Percentiles rank a stretch among this genome's conserved stretches.
These are phyloP conservation scores for Argyrosomus regius DNA, from an alignment of 2,797 vertebrate genomes.

Conservation along the genomic window DNA sequence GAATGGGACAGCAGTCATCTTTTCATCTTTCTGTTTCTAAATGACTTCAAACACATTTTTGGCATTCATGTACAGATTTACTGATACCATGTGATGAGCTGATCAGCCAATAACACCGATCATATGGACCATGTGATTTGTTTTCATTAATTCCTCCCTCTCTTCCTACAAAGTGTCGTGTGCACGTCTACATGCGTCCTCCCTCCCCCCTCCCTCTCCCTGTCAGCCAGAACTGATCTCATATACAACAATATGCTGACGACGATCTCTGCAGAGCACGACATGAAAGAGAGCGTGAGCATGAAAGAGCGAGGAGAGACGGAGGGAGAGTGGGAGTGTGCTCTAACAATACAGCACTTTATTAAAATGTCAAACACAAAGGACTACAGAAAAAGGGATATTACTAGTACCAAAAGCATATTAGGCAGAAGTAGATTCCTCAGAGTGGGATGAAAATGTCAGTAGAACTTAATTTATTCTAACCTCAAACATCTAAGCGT, in stretches of 20 bases:
- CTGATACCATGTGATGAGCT: background rate
- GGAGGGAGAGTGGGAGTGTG: conserved; percentile 71
- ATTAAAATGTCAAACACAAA: conserved; percentile 81
- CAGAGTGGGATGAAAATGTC: conserved; percentile 70
- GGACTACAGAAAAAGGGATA: conserved; percentile 61
- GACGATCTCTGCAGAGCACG: conserved; percentile 62
- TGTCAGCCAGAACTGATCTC: conserved; percentile 63
- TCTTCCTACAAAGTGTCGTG: conserved; percentile 27
- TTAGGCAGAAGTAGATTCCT: conserved; percentile 67
- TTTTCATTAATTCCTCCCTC: conserved; percentile 26
- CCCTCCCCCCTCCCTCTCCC: conserved; percentile 32
- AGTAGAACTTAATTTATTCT: conserved; percentile 61
- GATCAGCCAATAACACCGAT: background rate
- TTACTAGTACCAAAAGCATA: conserved; percentile 72
- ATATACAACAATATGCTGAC: conserved; percentile 65
- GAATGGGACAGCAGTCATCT: too few species aligned
- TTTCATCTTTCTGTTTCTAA: too few species aligned
- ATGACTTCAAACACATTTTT: too few species aligned
- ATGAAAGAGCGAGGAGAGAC: conserved; percentile 59
- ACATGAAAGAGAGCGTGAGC: conserved; percentile 64
- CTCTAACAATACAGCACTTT: conserved; percentile 71
- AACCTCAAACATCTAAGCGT: conserved; percentile 52
- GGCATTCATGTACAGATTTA: background rate
- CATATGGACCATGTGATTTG: conserved; percentile 17
- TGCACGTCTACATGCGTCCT: conserved; percentile 18